Conservation (phyloP, 2,888 invertebrate genomes). For the Thelaira solivaga region DNA sequence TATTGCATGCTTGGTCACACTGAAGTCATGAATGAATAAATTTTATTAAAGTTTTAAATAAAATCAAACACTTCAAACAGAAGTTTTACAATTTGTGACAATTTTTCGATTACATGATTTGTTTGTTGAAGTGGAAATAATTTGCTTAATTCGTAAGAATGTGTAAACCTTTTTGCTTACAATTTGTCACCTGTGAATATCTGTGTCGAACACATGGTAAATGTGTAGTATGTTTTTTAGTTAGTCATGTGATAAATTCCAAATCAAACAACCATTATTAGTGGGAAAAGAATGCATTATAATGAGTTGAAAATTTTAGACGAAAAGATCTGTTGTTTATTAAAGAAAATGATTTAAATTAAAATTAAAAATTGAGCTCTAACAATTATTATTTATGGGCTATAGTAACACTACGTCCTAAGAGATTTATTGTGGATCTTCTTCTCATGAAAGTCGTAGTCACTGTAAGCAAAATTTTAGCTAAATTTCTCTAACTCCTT, state of each 20-base stretch:
- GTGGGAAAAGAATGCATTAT: neutral
- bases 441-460: too few species aligned
- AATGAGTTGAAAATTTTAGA: neutral
- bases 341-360: too few species aligned
- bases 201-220: conserved; percentile 45
- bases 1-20: neutral
- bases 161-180: neutral
- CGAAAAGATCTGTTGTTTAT: too few species aligned
- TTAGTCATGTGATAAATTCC: conserved; percentile 7
- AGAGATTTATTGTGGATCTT: too few species aligned
- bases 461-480: too few species aligned
- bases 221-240: neutral
- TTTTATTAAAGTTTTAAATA: neutral
- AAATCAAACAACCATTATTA: neutral
- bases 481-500: too few species aligned
- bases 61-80: conserved; percentile 36
- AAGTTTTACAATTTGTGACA: conserved; percentile 20
- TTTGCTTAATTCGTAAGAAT: conserved; percentile 4
- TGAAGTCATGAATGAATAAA: neutral
- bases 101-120: conserved; percentile 7
- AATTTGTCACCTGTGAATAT: conserved; percentile 48
- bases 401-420: too few species aligned
- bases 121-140: neutral
- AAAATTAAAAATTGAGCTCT: too few species aligned
- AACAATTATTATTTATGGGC: too few species aligned